phyloP scores from a whole-genome alignment of 2,113 vertebrate species.

The Strix aluco region DNA sequence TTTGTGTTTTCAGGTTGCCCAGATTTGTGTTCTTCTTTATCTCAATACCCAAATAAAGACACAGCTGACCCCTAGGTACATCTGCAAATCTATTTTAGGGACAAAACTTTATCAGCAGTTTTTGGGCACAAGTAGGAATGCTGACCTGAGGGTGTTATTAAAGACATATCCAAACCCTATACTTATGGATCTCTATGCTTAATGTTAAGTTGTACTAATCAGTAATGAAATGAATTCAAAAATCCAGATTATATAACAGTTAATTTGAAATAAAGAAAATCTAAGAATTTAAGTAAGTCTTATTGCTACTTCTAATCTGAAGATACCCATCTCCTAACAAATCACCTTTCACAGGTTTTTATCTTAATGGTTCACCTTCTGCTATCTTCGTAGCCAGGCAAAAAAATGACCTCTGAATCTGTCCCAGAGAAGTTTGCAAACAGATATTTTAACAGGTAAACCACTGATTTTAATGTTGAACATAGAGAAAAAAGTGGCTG shows the following conservation, averaged over 20 bases:
- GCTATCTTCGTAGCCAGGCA: conserved; percentile 15
- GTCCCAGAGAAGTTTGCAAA: conserved; percentile 1
- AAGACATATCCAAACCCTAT: not conserved
- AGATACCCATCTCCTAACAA: not conserved
- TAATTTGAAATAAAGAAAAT: conserved; percentile 17
- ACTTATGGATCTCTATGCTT: not conserved
- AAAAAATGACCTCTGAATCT: conserved; percentile 2
- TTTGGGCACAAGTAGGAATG: not conserved
- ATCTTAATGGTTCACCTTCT: not conserved
- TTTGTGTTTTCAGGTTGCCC: not conserved
- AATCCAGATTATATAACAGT: not conserved
- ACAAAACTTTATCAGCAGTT: not conserved
- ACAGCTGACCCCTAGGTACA: not conserved
- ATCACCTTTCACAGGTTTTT: not conserved
- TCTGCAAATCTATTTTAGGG: not conserved
- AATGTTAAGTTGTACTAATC: not conserved
- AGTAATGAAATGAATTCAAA: not conserved
- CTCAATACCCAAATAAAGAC: not conserved
- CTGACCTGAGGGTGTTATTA: not conserved
- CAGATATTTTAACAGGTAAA: conserved; percentile 55
- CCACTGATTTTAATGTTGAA: conserved; percentile 61
- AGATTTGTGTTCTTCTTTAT: not conserved
- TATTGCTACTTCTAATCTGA: not conserved
- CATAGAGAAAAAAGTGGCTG: conserved; percentile 39
- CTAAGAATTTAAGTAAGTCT: not conserved